Evolutionary conservation across 2,797 vertebrate species (phyloP).

Genomic region (Darevskia nairensis): DNA sequence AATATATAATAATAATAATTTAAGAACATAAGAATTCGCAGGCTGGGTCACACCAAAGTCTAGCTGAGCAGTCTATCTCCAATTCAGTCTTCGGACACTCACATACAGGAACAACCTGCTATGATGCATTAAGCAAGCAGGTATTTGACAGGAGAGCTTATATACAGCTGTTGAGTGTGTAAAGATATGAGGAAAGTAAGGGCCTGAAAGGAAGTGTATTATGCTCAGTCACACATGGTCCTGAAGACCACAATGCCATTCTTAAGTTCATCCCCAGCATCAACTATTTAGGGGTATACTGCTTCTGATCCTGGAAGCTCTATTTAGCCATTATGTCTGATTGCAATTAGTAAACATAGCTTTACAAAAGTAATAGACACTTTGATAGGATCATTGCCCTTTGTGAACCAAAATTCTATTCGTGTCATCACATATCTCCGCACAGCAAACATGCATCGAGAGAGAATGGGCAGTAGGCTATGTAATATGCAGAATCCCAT

Average conservation of each 20-base stretch:
- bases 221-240: background rate
- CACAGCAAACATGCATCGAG: background rate
- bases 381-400: background rate
- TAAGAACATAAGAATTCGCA: background rate
- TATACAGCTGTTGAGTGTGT: conserved; percentile 96
- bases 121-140: conserved; percentile 97
- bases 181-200: conserved; percentile 74
- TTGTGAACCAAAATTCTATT: background rate
- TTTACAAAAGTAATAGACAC: background rate
- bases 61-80: background rate
- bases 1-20: background rate
- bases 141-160: conserved; percentile 97
- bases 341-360: background rate
- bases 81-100: background rate
- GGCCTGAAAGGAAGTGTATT: accelerated
- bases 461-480: background rate
- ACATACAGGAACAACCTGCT: conserved; percentile 69
- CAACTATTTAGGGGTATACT: background rate
- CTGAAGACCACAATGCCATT: background rate
- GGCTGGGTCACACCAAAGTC: background rate
- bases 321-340: background rate
- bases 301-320: background rate
- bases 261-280: background rate
- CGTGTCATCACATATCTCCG: background rate
- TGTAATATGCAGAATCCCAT: background rate